Conservation (phyloP, 2,888 invertebrate genomes). For the Pardosa pseudoannulata region DNA sequence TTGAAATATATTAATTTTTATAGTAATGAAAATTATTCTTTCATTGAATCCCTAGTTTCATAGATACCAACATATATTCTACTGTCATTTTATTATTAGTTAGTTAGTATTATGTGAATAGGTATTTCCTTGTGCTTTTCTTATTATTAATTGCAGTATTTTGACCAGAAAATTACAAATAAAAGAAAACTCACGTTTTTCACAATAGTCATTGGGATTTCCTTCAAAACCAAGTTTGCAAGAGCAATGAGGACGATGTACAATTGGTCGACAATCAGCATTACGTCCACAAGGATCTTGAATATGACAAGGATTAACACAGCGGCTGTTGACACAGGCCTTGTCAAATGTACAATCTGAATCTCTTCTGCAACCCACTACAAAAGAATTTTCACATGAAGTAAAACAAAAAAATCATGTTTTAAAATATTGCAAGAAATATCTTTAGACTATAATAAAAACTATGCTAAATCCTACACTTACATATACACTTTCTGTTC, state of each 20-base stretch:
- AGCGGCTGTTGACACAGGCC: conserved; percentile 95
- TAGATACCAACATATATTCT: too few species aligned
- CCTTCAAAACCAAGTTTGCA: conserved; percentile 93
- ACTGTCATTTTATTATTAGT: too few species aligned
- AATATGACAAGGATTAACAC: conserved; percentile 90
- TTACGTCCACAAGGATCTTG: conserved; percentile 92
- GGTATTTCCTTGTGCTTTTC: too few species aligned
- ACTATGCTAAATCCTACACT: conserved; percentile 14
- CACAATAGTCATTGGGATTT: conserved; percentile 87
- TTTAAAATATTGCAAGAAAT: too few species aligned
- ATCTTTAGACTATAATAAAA: not conserved
- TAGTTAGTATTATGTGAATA: too few species aligned
- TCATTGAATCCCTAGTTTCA: too few species aligned
- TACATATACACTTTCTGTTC: conserved; percentile 73
- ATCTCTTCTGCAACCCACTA: conserved; percentile 78
- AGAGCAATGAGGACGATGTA: conserved; percentile 90
- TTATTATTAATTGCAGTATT: too few species aligned
- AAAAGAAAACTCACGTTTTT: conserved; percentile 79
- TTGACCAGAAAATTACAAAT: too few species aligned
- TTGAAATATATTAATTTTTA: too few species aligned
- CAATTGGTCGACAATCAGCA: conserved; percentile 89
- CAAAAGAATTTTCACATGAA: conserved; percentile 19
- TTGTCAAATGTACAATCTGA: conserved; percentile 89
- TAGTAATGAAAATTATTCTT: too few species aligned
- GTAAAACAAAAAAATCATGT: too few species aligned